A percentile compares a stretch with the other conserved stretches of the same genome.
Evolutionary conservation across 2,797 vertebrate species (phyloP).

Genomic region (Etheostoma perlongum): DNA sequence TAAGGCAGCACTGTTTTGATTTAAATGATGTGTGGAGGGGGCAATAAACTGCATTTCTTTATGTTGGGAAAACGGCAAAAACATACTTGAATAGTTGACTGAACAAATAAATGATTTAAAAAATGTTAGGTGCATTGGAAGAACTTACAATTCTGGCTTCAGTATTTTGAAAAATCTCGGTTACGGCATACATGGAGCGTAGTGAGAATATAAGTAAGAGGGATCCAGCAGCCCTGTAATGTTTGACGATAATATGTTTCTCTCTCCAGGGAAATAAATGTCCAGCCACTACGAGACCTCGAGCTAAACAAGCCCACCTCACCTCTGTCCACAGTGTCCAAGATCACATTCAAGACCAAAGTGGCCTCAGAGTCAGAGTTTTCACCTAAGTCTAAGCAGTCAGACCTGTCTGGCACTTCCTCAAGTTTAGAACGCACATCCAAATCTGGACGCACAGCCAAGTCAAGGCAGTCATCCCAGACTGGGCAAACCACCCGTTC

Average conservation of each 20-base stretch:
- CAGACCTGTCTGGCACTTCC: conserved; percentile 67
- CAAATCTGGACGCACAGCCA: conserved; percentile 40
- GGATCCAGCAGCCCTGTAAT: too few relatives aligned
- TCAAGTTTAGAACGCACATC: conserved; percentile 46
- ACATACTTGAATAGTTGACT: too few relatives aligned
- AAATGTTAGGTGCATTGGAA: too few relatives aligned
- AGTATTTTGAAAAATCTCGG: too few relatives aligned
- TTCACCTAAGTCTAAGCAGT: conserved; percentile 60
- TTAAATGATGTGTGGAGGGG: too few relatives aligned
- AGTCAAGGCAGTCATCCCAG: conserved; percentile 32
- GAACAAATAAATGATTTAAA: too few relatives aligned
- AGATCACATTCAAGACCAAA: conserved; percentile 71
- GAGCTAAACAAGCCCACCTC: conserved; percentile 65
- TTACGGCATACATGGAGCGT: too few relatives aligned
- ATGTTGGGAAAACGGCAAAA: too few relatives aligned
- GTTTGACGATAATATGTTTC: neutral
- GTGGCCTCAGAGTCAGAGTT: conserved; percentile 73
- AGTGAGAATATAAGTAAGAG: too few relatives aligned
- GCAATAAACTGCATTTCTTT: too few relatives aligned
- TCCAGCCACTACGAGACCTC: conserved; percentile 36
- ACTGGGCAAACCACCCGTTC: conserved; percentile 5
- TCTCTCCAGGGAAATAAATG: conserved; percentile 44
- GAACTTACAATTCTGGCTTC: too few relatives aligned
- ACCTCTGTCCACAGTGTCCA: conserved; percentile 62
- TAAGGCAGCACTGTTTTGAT: too few relatives aligned